phyloP scores from a whole-genome alignment of 2,888 invertebrate genomes.

The Andrena flavipes region DNA sequence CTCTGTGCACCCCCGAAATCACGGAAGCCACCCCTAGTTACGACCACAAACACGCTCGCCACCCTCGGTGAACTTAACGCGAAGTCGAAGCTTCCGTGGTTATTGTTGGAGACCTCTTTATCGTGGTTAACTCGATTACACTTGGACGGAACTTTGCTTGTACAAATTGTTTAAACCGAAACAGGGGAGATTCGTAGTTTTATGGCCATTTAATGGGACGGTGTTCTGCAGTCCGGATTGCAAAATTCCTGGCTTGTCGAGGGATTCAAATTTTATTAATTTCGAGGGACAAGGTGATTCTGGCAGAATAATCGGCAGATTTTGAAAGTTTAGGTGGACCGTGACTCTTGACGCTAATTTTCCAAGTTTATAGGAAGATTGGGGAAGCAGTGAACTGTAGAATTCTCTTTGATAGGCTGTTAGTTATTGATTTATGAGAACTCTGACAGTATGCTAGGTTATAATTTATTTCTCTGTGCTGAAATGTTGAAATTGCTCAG shows the following conservation, averaged over 20 bases:
- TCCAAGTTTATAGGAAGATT: not conserved
- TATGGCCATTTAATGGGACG: not conserved
- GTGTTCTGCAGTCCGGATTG: not conserved
- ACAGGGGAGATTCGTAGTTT: not conserved
- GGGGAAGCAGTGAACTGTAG: not conserved
- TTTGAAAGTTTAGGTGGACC: not conserved
- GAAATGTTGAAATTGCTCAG: not conserved
- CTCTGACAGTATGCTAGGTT: not conserved
- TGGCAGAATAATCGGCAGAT: too few relatives aligned
- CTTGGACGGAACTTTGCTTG: slow-evolving; percentile 13
- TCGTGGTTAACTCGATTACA: slow-evolving; percentile 47
- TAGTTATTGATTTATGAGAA: not conserved
- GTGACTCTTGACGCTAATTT: slow-evolving; percentile 15
- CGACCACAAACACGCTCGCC: slow-evolving; percentile 67
- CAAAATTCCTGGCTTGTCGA: not conserved
- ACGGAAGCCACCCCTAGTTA: slow-evolving; percentile 70
- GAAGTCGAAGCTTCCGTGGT: slow-evolving; percentile 46
- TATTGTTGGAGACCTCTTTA: slow-evolving; percentile 55
- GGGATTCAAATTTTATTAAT: too few relatives aligned
- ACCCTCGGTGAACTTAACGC: slow-evolving; percentile 64
- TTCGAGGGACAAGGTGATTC: too few relatives aligned
- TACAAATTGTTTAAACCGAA: slow-evolving; percentile 39
- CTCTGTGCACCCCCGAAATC: slow-evolving; percentile 74
- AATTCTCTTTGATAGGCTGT: not conserved
- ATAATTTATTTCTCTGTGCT: not conserved